phyloP scores from a whole-genome alignment of 2,113 vertebrate species.

The Urocitellus parryii region DNA sequence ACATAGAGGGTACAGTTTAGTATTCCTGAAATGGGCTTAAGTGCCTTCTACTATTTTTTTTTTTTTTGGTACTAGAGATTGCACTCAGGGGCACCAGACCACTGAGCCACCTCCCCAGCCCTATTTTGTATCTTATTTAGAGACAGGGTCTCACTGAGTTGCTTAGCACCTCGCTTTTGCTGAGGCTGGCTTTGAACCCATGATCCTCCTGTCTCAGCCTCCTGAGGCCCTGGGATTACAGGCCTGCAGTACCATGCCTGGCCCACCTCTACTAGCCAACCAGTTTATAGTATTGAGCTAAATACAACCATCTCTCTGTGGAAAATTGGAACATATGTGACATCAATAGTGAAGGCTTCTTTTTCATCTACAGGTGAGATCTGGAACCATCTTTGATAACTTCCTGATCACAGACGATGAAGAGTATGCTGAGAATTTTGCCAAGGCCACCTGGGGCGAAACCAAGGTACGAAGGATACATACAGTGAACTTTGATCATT shows the following conservation, averaged over 20 bases:
- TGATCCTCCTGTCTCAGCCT: no score
- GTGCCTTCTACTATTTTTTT: not conserved
- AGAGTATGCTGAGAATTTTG: constrained; percentile 90
- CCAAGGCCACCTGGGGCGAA: constrained; percentile 90
- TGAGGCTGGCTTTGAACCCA: no score
- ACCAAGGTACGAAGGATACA: constrained; percentile 85
- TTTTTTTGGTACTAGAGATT: no score
- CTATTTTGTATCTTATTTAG: no score
- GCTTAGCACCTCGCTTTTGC: no score
- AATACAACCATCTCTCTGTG: not conserved
- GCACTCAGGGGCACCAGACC: no score
- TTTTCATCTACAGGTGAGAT: constrained; percentile 88
- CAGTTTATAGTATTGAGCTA: not conserved
- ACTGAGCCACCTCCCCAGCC: no score
- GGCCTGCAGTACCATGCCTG: not conserved
- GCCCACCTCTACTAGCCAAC: not conserved
- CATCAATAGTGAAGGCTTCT: not conserved
- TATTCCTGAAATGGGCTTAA: not conserved
- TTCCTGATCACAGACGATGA: constrained; percentile 91
- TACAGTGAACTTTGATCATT: not conserved
- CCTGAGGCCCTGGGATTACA: no score
- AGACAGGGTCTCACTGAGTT: no score
- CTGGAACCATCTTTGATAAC: constrained; percentile 94
- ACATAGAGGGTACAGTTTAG: not conserved
- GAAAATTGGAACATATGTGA: not conserved